A percentile compares a stretch with the other conserved stretches of the same genome.
Conservation (phyloP, 2,888 invertebrate species). For the Eupelmus urozonus region DNA sequence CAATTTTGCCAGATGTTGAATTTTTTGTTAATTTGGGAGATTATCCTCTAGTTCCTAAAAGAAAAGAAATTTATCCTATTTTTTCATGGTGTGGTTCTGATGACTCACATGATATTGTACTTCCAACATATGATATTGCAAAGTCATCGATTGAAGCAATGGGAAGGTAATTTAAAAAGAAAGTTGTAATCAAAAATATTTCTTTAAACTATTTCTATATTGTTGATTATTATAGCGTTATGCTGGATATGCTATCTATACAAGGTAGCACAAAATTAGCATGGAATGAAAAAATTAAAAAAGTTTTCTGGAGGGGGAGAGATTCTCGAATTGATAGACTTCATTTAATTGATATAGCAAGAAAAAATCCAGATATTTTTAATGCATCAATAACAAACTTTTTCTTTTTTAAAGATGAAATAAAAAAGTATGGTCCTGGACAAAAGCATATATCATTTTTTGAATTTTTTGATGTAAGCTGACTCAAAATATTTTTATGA, state of each 20-base stretch:
- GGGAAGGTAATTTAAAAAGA: constrained; percentile 83
- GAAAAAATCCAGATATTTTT: constrained; percentile 86
- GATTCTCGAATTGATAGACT: constrained; percentile 93
- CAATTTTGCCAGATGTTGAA: constrained; percentile 90
- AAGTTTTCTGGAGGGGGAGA: constrained; percentile 94
- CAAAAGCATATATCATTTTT: constrained; percentile 92
- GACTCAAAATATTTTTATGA: constrained; percentile 22
- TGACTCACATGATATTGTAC: constrained; percentile 90
- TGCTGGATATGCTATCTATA: constrained; percentile 92
- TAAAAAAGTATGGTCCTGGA: constrained; percentile 91
- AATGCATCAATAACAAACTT: constrained; percentile 97
- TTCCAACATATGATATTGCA: constrained; percentile 97
- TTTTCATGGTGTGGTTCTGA: constrained; percentile 98
- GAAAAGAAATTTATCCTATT: constrained; percentile 84
- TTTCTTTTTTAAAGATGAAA: constrained; percentile 94
- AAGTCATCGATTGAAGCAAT: constrained; percentile 95
- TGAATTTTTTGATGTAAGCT: constrained; percentile 93
- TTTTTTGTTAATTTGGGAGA: constrained; percentile 96
- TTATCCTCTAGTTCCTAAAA: constrained; percentile 88
- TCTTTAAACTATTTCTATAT: not conserved
- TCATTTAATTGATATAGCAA: constrained; percentile 88
- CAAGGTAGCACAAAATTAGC: constrained; percentile 85
- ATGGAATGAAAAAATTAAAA: constrained; percentile 87
- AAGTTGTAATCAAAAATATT: not conserved
- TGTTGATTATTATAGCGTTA: constrained; percentile 81